Evolutionary conservation across 2,797 vertebrate species (phyloP), one percentile per base, ranked within the genome.

Genomic region (Catostomus latipinnis): DNA sequence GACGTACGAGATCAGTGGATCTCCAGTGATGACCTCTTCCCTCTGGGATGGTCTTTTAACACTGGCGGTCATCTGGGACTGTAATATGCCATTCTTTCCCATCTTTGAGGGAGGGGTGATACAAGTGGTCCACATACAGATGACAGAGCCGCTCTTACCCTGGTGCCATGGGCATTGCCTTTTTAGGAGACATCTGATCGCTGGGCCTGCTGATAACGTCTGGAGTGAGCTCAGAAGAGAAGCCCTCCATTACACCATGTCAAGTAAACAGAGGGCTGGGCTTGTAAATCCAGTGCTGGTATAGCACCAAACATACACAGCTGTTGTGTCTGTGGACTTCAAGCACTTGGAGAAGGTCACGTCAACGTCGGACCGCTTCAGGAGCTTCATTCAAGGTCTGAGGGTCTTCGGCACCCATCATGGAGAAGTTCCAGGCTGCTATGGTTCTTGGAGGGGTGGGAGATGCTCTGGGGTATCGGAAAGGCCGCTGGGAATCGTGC

Each of bases 341-440:
- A 34, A 34, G 34, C 34, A 34, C 34, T 34, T 34, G 34, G 4
- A 58, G 14, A 71, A 34, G 45, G 6, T 67, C 62, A 14, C 1
- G 5, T 68, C 45, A 9, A 76, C 8, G 16, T 45, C 14, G 50
- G 18, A 48, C 16, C 46, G 2, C 22, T 68, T 53, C 8, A 34
- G 46, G n/a, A 53, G 56, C 46, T 56, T 52, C 5, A 57, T 58
- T 6, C 50, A 76, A 78, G 56, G 46, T 65, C 74, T 65, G 6
- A 10, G 12, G 11, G 10, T 54, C 61, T n/a, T 67, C 56, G 48
- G 49, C 78, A 43, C 13, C 60, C 22, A 50, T 75, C 46, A 97
- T 98, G 97, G 98, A 99, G 90, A 96, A 94, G 87, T 99, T 98
- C 84, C 95, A 96, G 91, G 96, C 96, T 48, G 97, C 93, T 0